A percentile compares a stretch with the other conserved stretches of the same genome.
Evolutionary conservation across 2,797 vertebrate species (phyloP).

Genomic region (Pelodytes ibericus): DNA sequence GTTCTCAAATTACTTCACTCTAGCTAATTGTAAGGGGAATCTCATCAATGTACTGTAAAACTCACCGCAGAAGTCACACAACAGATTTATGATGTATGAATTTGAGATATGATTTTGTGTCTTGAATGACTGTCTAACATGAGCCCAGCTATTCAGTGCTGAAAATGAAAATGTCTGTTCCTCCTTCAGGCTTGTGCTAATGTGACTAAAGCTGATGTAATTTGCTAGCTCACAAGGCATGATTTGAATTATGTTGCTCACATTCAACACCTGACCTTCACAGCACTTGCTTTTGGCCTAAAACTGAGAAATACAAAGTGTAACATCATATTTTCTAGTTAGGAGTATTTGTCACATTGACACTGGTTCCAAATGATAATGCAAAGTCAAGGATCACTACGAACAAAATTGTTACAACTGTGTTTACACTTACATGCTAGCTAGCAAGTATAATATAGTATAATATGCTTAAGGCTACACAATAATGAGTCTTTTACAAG

Average conservation of each 20-base stretch:
- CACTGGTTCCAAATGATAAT: constrained; percentile 43
- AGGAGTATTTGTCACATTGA: constrained; percentile 34
- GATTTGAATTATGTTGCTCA: constrained; percentile 59
- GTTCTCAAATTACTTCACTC: no score
- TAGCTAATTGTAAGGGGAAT: constrained; percentile 56
- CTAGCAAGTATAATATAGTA: no score
- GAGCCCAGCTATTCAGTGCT: constrained; percentile 60
- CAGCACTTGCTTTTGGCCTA: constrained; percentile 56
- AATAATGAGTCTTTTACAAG: no score
- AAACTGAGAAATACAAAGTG: constrained; percentile 56
- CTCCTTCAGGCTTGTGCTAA: constrained; percentile 59
- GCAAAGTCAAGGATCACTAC: background rate
- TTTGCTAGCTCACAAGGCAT: constrained; percentile 60
- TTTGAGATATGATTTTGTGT: constrained; percentile 23
- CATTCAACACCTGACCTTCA: constrained; percentile 62
- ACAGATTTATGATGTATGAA: background rate
- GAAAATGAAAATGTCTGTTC: constrained; percentile 62
- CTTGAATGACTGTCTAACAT: constrained; percentile 38
- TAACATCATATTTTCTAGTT: constrained; percentile 32
- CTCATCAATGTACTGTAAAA: constrained; percentile 62
- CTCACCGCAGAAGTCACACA: background rate
- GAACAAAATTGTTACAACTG: constrained; percentile 18
- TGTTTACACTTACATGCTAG: background rate
- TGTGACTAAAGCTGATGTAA: constrained; percentile 62
- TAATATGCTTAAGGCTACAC: no score